Percentiles rank a stretch among this genome's conserved stretches.
Conservation (phyloP, 2,888 invertebrate genomes). For the Mayetiola destructor region DNA sequence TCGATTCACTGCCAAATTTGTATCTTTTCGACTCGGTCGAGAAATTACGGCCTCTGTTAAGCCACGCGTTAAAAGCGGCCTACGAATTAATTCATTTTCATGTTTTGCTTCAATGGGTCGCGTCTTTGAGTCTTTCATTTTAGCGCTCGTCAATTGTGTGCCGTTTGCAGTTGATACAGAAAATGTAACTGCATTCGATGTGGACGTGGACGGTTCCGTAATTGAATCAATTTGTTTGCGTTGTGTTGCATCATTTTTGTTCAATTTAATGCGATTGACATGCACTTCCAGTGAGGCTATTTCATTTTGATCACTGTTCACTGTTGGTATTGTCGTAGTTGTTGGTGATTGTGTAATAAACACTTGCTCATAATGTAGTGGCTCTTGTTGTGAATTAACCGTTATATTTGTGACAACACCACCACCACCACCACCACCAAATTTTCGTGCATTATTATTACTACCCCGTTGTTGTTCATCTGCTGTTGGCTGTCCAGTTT, state of each 20-base stretch:
- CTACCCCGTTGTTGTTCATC: slow-evolving; percentile 14
- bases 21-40: slow-evolving; percentile 32
- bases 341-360: slow-evolving; percentile 28
- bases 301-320: slow-evolving; percentile 6
- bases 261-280: slow-evolving; percentile 14
- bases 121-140: background rate
- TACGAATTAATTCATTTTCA: slow-evolving; percentile 16
- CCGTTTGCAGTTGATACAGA: background rate
- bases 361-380: slow-evolving; percentile 30
- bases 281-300: background rate
- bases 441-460: background rate
- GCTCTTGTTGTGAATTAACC: slow-evolving; percentile 24
- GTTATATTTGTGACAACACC: slow-evolving; percentile 32
- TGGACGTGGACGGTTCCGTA: background rate
- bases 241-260: background rate
- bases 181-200: background rate
- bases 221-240: background rate
- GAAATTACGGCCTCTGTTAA: slow-evolving; percentile 33
- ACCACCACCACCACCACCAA: too few species aligned
- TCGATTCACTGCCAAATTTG: background rate
- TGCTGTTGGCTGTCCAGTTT: slow-evolving; percentile 17
- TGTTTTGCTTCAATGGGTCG: background rate
- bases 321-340: slow-evolving; percentile 13
- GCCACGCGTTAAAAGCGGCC: slow-evolving; percentile 29
- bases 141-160: background rate